Evolutionary conservation across 2,113 vertebrate genomes (phyloP), one percentile per base, ranked within the genome.

Genomic region (Tragelaphus strepsiceros): DNA sequence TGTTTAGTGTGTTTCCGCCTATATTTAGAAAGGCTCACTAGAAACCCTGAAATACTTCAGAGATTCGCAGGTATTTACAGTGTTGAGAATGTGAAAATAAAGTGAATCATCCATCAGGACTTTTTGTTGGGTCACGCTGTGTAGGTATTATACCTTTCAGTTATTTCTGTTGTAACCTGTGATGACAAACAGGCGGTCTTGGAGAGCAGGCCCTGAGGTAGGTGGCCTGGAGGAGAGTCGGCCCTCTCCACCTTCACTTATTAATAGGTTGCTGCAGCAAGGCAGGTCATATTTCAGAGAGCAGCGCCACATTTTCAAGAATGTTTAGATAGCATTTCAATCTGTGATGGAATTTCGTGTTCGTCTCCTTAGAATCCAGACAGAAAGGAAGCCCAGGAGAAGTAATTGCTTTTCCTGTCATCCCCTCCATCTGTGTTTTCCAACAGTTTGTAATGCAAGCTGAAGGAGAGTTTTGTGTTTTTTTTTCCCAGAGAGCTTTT

Each of bases 391-490:
- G 43, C 88, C 56, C 85, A 96, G 96, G 81, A 95, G 96, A 97
- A 98, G 56, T 83, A n/a, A 96, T 97, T 97, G 86, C 96, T 98
- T 97, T 97, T 98, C 94, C 96, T 98, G 93, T 94, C 94, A 64
- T 83, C 88, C 26, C 87, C 91, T 97, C 71, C 88, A 17, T 89
- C 61, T 16, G 61, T 96, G 94, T 96, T 97, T 98, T 92, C 14
- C 90, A 89, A 49, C 49, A 92, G 96, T 67, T 64, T 56, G 7
- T 96, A 96, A 91, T 88, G 93, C 88, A 94, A 86, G 94, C 94
- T 95, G 53, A 86, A 89, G 82, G 54, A 78, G 89, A 98, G 32
- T 71, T 91, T 89, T 39, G 4, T 39, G 39, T 80, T 84, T 78
- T 67, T 64, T 82, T 97, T 88, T 49, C 74, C 90, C 59, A 96